A percentile compares a stretch with the other conserved stretches of the same genome.
phyloP scores from a whole-genome alignment of 30 jellyfish, hydroid and myxozoan genomes.

The Aurelia aurita region DNA sequence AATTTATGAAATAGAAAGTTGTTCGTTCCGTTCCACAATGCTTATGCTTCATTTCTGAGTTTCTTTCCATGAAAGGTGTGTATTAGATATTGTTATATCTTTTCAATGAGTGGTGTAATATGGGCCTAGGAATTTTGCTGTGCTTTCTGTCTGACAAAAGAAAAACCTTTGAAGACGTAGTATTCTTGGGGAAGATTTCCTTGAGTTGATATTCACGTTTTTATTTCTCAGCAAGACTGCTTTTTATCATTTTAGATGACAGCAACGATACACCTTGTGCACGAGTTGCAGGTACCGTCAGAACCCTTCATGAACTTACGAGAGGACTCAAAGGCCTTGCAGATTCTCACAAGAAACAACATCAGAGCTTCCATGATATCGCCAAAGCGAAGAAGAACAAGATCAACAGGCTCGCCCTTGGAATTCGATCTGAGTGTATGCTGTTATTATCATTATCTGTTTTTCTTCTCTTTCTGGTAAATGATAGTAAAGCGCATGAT shows the following conservation, averaged over 20 bases:
- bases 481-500: no score
- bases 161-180: no score
- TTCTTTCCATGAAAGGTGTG: no score
- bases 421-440: conserved; percentile 66
- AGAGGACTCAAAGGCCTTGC: conserved; percentile 55
- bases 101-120: no score
- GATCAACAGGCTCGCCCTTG: conserved; percentile 53
- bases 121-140: no score
- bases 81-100: no score
- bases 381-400: conserved; percentile 15
- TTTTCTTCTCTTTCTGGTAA: no score
- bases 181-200: background rate
- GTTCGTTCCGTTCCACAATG: no score
- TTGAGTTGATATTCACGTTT: background rate
- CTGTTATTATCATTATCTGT: background rate
- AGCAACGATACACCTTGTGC: conserved; percentile 42
- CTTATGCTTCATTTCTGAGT: no score
- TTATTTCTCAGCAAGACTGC: background rate
- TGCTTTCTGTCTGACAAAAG: no score
- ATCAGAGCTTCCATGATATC: conserved; percentile 18
- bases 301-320: conserved; percentile 59
- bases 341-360: conserved; percentile 23
- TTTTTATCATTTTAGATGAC: background rate
- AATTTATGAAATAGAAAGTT: no score
- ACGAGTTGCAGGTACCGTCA: conserved; percentile 27